Conservation (phyloP, 2,113 vertebrate species). For the Grammomys dolichurus region DNA sequence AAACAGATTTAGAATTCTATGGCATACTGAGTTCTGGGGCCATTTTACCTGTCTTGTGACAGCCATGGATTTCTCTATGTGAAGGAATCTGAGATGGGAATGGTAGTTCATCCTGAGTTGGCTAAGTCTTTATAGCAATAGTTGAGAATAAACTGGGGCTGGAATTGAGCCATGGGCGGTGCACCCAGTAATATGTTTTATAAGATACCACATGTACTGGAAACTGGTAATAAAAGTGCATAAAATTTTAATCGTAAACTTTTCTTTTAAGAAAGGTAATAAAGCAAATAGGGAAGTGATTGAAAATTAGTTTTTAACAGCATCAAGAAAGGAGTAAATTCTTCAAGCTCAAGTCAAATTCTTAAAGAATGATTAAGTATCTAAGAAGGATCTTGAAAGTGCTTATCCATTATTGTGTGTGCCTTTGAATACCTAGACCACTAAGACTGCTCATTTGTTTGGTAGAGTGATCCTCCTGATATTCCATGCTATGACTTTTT, state of each 20-base stretch:
- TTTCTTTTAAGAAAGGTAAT: constrained; percentile 81
- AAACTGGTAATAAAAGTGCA: constrained; percentile 83
- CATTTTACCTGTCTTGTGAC: neutral
- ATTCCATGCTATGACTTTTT: neutral
- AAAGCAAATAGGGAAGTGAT: constrained; percentile 85
- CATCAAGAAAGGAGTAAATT: constrained; percentile 23
- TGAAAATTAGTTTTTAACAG: constrained; percentile 75
- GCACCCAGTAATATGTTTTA: constrained; percentile 75
- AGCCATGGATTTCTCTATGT: neutral
- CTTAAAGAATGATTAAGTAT: constrained; percentile 26
- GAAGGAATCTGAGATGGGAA: neutral
- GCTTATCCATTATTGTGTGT: neutral
- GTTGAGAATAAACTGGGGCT: constrained; percentile 33
- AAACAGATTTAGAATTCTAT: neutral
- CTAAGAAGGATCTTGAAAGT: neutral
- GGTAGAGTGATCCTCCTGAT: neutral
- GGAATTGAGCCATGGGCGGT: constrained; percentile 65
- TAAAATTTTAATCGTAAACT: constrained; percentile 81
- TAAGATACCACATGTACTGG: constrained; percentile 78
- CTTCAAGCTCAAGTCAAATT: constrained; percentile 25
- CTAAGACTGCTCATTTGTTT: neutral
- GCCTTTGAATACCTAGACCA: neutral
- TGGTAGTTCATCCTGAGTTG: neutral
- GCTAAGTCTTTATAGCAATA: neutral
- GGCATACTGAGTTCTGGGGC: neutral